These are phyloP conservation scores for Linnaemya vulpina DNA, from an alignment of 2,888 invertebrate genomes.

Conservation along the genomic window DNA sequence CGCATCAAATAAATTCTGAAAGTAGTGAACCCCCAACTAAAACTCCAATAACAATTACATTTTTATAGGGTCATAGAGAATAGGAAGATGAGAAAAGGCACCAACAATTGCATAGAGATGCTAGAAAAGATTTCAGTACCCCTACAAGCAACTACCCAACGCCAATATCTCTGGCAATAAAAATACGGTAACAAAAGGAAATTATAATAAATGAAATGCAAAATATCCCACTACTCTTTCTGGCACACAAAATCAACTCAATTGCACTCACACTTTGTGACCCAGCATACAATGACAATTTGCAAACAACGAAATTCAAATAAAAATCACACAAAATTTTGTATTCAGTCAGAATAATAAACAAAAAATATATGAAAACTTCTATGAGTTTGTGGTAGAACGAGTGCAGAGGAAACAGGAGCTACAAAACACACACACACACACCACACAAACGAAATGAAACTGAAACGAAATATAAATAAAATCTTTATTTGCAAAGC, in stretches of 20 bases:
- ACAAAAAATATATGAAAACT: conserved; percentile 1
- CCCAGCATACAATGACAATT: conserved; percentile 55
- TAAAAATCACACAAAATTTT: conserved; percentile 48
- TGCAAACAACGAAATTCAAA: conserved; percentile 48
- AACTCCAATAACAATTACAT: not conserved
- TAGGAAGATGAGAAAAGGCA: not conserved
- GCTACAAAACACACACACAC: conserved; percentile 3
- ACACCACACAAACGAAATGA: conserved; percentile 8
- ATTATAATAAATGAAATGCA: conserved; percentile 53
- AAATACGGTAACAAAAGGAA: conserved; percentile 2
- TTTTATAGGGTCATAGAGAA: not conserved
- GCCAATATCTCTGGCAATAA: conserved; percentile 10
- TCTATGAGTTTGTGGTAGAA: not conserved
- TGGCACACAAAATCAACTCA: conserved; percentile 1
- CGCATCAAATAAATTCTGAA: not conserved
- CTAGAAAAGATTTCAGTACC: conserved; percentile 16
- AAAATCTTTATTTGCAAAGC: conserved; percentile 53
- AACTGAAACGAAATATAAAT: conserved; percentile 56
- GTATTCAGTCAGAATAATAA: not conserved
- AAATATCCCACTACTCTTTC: conserved; percentile 63
- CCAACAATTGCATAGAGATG: not conserved
- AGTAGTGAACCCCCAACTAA: not conserved
- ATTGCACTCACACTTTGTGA: not conserved
- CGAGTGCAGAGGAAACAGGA: conserved; percentile 36
- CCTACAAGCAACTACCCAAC: not conserved